phyloP scores from a whole-genome alignment of 2,113 vertebrate genomes.

The Edolisoma coerulescens region DNA sequence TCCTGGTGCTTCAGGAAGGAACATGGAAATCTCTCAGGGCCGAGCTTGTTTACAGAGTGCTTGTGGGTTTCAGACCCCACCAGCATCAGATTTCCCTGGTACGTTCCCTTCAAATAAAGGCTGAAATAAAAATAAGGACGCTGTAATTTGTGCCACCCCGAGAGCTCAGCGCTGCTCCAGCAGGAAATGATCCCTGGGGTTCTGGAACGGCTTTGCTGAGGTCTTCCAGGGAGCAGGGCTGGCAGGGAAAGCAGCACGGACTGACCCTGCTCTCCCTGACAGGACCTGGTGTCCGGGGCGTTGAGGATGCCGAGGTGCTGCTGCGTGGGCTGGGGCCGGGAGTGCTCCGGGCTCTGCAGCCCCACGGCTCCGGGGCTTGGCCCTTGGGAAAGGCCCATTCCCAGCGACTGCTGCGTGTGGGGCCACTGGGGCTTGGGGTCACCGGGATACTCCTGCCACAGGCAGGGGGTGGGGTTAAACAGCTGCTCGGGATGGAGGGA shows the following conservation, averaged over 20 bases:
- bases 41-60: slow-evolving; percentile 7
- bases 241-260: background rate
- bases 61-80: background rate
- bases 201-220: background rate
- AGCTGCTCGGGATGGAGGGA: background rate
- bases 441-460: background rate
- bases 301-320: background rate
- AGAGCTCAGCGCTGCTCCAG: background rate
- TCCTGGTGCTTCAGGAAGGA: slow-evolving; percentile 12
- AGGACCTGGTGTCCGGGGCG: background rate
- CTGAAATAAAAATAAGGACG: slow-evolving; percentile 40
- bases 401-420: rapidly evolving
- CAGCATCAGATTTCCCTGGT: slow-evolving; percentile 12
- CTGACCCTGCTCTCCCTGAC: background rate
- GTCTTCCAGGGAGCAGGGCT: background rate
- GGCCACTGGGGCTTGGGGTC: background rate
- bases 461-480: background rate
- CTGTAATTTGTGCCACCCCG: slow-evolving; percentile 39
- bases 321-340: background rate
- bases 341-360: background rate
- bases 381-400: background rate
- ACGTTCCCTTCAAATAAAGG: slow-evolving; percentile 12
- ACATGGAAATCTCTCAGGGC: background rate
- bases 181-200: slow-evolving; percentile 40
- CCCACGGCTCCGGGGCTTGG: background rate